These are phyloP conservation scores for Camponotus fellah DNA, from an alignment of 2,888 invertebrate species.

Conservation along the genomic window DNA sequence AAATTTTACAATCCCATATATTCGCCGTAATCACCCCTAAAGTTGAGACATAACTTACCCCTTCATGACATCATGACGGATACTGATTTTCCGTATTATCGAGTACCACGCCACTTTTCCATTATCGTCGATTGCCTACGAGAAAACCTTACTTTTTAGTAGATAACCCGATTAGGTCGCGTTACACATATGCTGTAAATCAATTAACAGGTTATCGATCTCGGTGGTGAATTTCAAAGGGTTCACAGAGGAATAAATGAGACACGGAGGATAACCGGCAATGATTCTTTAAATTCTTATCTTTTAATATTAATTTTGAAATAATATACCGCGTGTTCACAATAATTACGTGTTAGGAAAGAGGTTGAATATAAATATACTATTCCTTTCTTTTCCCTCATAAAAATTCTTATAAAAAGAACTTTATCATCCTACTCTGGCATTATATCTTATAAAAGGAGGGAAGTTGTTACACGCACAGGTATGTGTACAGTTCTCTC, in stretches of 20 bases:
- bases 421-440: conserved; percentile 44
- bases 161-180: conserved; percentile 40
- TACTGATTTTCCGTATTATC: conserved; percentile 41
- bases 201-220: conserved; percentile 63
- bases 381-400: not conserved
- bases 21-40: conserved; percentile 74
- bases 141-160: conserved; percentile 25
- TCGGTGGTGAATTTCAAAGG: not conserved
- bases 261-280: not conserved
- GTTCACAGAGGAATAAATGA: not conserved
- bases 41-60: conserved; percentile 41
- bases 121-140: conserved; percentile 55
- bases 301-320: not conserved
- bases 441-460: conserved; percentile 18
- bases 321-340: not conserved
- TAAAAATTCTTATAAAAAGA: conserved; percentile 51
- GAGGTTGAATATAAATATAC: conserved; percentile 31
- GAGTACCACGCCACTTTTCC: conserved; percentile 52
- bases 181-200: conserved; percentile 62
- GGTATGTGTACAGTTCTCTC: not conserved
- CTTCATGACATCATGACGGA: not conserved
- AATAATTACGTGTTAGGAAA: conserved; percentile 16
- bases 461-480: conserved; percentile 36
- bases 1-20: conserved; percentile 79
- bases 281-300: not conserved